These are phyloP conservation scores for Alauda arvensis DNA, from an alignment of 2,797 vertebrate genomes.

Conservation along the genomic window DNA sequence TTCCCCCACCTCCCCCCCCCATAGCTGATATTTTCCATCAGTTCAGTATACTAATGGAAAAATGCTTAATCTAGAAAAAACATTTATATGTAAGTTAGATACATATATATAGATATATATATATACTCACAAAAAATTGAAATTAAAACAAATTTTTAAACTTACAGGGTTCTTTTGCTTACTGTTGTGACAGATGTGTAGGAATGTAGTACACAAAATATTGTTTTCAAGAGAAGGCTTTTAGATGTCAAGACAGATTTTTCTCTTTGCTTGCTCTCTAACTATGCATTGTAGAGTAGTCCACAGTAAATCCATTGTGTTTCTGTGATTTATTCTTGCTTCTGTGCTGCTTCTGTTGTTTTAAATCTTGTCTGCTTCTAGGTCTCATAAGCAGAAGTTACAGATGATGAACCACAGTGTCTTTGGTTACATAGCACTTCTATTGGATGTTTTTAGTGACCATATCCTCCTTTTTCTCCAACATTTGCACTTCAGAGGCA, in stretches of 20 bases:
- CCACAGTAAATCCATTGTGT: neutral
- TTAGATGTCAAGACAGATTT: neutral
- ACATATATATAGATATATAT: neutral
- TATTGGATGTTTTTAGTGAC: neutral
- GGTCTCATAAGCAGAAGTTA: neutral
- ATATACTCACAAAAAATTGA: neutral
- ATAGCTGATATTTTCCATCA: neutral
- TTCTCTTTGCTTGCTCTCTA: neutral
- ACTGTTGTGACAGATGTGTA: neutral
- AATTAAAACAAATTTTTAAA: neutral
- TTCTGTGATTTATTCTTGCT: neutral
- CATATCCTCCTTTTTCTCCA: neutral
- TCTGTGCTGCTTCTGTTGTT: neutral
- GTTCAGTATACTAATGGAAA: neutral
- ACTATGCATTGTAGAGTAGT: neutral
- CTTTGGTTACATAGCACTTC: neutral
- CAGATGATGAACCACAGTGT: neutral
- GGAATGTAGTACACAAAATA: neutral
- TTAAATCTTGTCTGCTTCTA: neutral
- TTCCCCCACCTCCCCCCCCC: rapidly evolving
- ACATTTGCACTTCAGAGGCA: neutral
- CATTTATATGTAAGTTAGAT: neutral
- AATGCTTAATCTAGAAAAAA: neutral
- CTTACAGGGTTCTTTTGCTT: neutral
- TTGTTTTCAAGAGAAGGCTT: neutral